Evolutionary conservation across 2,888 invertebrate genomes (phyloP), one percentile per base, ranked within the genome.

Genomic region (Venusia cambrica): DNA sequence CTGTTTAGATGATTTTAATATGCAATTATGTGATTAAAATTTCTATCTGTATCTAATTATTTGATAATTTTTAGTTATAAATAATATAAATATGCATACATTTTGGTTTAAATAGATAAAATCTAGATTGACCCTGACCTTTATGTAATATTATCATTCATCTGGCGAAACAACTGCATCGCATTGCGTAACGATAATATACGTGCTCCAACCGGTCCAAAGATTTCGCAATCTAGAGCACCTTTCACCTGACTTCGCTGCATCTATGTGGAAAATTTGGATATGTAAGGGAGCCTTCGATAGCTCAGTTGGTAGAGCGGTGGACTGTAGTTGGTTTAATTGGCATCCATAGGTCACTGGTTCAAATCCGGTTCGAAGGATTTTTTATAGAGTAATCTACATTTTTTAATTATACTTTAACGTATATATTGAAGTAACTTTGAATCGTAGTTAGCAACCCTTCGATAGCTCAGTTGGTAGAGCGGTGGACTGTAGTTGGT

Each of bases 341-440:
- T 67, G 84, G 45, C 28, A 88, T 88, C 88, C 88, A 88, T 89
- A 89, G 88, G 88, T 89, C 88, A 83, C 89, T 89, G 89, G 88
- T 88, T 89, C 89, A 88, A 88, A 88, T 88, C 88, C 88, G 88
- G 88, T 84, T 88, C 87, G 87, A 88, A 87, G 88, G 87, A 88
- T n/a, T n/a, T n/a, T n/a, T n/a, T n/a, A n/a, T n/a, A n/a, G n/a
- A n/a, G n/a, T n/a, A n/a, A n/a, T n/a, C n/a, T n/a, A n/a, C n/a
- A n/a, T n/a, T n/a, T n/a, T n/a, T n/a, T n/a, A n/a, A n/a, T n/a
- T n/a, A n/a, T n/a, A n/a, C n/a, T n/a, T n/a, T n/a, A n/a, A n/a
- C n/a, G n/a, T n/a, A n/a, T n/a, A n/a, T n/a, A n/a, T n/a, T n/a
- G n/a, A n/a, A n/a, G n/a, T n/a, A n/a, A n/a, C n/a, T n/a, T n/a